Conservation (phyloP, 2,888 invertebrate genomes). For the Serripes groenlandicus region DNA sequence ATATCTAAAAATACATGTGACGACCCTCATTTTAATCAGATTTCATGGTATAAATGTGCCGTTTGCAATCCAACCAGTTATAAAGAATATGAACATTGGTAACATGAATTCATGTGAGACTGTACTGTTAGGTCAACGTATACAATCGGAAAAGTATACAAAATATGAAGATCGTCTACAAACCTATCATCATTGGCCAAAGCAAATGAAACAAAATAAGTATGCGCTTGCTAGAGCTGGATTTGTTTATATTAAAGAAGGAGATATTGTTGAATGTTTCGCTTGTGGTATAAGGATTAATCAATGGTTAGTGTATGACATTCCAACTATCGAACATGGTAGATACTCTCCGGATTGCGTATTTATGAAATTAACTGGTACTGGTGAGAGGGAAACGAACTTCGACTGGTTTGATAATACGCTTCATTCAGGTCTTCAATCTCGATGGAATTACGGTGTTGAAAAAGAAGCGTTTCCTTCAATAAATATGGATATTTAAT, state of each 20-base stretch:
- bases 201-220: conserved; percentile 46
- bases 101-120: conserved; percentile 24
- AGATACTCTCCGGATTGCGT: conserved; percentile 40
- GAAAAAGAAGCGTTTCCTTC: neutral
- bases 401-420: neutral
- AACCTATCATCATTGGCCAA: conserved; percentile 42
- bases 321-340: conserved; percentile 32
- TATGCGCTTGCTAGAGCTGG: conserved; percentile 41
- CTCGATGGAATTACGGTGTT: neutral
- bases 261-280: conserved; percentile 53
- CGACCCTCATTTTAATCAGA: conserved; percentile 32
- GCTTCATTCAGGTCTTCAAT: neutral
- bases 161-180: conserved; percentile 38
- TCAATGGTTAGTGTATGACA: conserved; percentile 40
- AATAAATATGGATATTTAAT: neutral
- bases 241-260: conserved; percentile 50
- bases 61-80: conserved; percentile 24
- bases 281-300: conserved; percentile 43
- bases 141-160: conserved; percentile 38
- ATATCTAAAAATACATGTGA: neutral
- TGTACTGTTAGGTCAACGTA: conserved; percentile 31
- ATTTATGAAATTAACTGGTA: conserved; percentile 38
- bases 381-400: neutral
- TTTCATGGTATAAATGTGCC: conserved; percentile 33
- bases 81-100: conserved; percentile 24